Evolutionary conservation across 2,888 invertebrate genomes (phyloP), one percentile per base, ranked within the genome.

Genomic region (Heliconius cydno): DNA sequence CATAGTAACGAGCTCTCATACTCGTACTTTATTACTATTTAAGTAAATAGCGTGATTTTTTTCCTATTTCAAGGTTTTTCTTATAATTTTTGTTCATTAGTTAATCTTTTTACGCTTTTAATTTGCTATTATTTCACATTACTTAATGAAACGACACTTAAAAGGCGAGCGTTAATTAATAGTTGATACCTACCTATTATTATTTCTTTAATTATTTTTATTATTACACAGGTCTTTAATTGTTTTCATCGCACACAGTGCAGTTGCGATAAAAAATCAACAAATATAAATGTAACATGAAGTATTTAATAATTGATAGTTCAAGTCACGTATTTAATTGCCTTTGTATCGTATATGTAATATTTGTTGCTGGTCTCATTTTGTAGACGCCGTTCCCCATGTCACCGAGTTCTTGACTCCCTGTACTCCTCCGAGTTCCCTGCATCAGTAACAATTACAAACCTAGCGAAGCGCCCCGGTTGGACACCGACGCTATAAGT

Each of bases 271-370:
- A 68, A 38, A 38, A 13, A n/a, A 68, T 38, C 22, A 22, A 67
- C 30, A 19, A 34, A 34, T 30, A 30, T 28, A 3, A 66, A 66
- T 9, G 19, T 9, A 9, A 66, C 19, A 9, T 22, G 19, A 22
- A 57, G 22, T 57, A 57, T 75, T 65, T 65, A 19, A 15, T 28
- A 15, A 63, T 75, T 46, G 46, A 10, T 65, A 65, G 38, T 65
- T 63, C 19, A 65, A 65, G 75, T 65, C 75, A 75, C 75, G 65
- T 75, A 65, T 65, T 41, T 25, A 74, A 63, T 74, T 30, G 34
- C 34, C 12, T 65, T 41, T 41, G 41, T 22, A 28, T 57, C 15
- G 25, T 38, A 63, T 25, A 25, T 41, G 4, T 25, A 13, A 41
- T 41, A 10, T 34, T 22, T 22, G 3, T 30, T 34, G 10, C 15